Evolutionary conservation across 2,888 invertebrate species (phyloP).

Genomic region (Harmothoe impar): DNA sequence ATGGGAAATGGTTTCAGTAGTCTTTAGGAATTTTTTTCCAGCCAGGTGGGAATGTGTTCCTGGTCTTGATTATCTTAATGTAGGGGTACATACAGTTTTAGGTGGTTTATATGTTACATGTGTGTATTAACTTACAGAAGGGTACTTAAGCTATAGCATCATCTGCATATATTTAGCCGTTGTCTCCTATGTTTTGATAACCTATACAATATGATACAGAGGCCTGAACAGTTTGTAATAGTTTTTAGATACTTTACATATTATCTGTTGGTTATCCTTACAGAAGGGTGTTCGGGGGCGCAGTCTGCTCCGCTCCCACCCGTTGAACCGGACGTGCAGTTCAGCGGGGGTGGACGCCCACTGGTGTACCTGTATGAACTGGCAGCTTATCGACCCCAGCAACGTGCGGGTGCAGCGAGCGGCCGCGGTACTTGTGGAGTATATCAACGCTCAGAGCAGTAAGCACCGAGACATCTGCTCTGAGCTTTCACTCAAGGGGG

Average conservation of each 20-base stretch:
- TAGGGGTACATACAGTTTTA: too few species aligned
- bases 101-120: too few species aligned
- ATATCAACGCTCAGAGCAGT: conserved; percentile 54
- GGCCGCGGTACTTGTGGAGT: conserved; percentile 58
- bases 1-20: too few species aligned
- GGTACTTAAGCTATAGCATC: too few species aligned
- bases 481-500: conserved; percentile 59
- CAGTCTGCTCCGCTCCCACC: conserved; percentile 77
- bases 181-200: too few species aligned
- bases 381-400: conserved; percentile 68
- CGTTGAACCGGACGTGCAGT: conserved; percentile 76
- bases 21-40: too few species aligned
- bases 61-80: too few species aligned
- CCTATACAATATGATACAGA: too few species aligned
- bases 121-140: too few species aligned
- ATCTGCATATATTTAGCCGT: too few species aligned
- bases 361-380: conserved; percentile 80
- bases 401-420: conserved; percentile 38
- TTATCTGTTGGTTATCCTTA: not conserved
- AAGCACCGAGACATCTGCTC: conserved; percentile 62
- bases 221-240: too few species aligned
- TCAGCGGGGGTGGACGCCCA: conserved; percentile 76
- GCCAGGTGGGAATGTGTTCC: too few species aligned
- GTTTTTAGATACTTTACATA: not conserved
- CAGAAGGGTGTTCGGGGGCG: conserved; percentile 70